phyloP scores from a whole-genome alignment of 1,140 invertebrate genomes.

The Drosophila nannoptera region DNA sequence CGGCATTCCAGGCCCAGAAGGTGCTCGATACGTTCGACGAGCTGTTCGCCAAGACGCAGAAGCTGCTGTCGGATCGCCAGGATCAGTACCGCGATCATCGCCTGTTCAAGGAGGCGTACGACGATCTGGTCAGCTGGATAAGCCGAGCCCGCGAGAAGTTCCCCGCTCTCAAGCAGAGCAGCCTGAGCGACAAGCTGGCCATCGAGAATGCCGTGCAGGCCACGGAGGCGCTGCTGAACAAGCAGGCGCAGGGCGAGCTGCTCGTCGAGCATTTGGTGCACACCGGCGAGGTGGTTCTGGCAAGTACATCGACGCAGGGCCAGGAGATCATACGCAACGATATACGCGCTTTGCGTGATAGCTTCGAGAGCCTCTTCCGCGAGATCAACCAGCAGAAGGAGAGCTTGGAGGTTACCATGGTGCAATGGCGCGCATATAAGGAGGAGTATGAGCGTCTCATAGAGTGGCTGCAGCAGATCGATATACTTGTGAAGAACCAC shows the following conservation, averaged over 20 bases:
- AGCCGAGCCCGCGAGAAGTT: constrained; percentile 92
- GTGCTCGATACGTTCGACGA: constrained; percentile 89
- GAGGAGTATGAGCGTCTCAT: constrained; percentile 94
- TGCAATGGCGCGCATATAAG: constrained; percentile 93
- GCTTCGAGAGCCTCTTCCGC: constrained; percentile 90
- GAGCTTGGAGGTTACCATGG: constrained; percentile 88
- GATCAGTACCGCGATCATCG: constrained; percentile 93
- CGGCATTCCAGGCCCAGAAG: constrained; percentile 90
- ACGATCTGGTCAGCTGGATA: constrained; percentile 92
- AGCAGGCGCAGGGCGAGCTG: constrained; percentile 93
- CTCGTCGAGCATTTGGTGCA: constrained; percentile 92
- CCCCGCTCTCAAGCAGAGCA: constrained; percentile 90
- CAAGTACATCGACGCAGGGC: constrained; percentile 88
- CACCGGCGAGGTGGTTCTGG: constrained; percentile 90
- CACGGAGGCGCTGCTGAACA: constrained; percentile 91
- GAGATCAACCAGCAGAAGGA: constrained; percentile 92
- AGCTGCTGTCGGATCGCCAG: constrained; percentile 87
- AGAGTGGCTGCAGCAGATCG: constrained; percentile 96
- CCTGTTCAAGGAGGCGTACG: constrained; percentile 92
- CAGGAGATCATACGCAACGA: constrained; percentile 91
- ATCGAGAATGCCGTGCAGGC: constrained; percentile 93
- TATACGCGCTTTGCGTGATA: constrained; percentile 89
- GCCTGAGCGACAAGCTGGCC: constrained; percentile 90
- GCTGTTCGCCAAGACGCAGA: constrained; percentile 86
- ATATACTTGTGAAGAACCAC: constrained; percentile 93